Base-by-base conservation (phyloP, 2,888 invertebrate genomes). In the Nysson spinosus region DNA sequence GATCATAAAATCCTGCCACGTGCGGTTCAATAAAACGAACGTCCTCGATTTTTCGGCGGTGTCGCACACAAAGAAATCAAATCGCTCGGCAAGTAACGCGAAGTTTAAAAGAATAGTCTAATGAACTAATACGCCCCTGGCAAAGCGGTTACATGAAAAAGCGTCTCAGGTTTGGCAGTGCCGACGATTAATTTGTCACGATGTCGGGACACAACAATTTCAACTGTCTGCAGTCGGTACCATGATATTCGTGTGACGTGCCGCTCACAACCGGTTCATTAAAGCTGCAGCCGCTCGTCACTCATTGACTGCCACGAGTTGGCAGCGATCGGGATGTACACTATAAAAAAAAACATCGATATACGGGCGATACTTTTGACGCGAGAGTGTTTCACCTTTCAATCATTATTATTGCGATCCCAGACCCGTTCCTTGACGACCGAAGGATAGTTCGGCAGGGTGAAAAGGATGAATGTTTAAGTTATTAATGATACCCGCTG, bases 261-360 rank as follows among this genome's bases (percentile, higher is more conserved):
- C 69, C 63, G 70, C 56, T 75, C 64, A 68, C 66, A 78, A 79
- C 75, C 75, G 78, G 77, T 79, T 78, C 78, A 78, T 79, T 75
- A 75, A 75, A 69, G 71, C 51, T 70, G 75, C 75, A 75, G 50
- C 58, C 70, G 69, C 65, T 69, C 68, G 77, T 75, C 75, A 77
- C 70, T 77, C 70, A 75, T 77, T 77, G 69, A 64, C 58, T 67
- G 74, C 55, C 70, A 73, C 34, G 47, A 19, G 50, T 65, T 69
- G 66, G 50, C 68, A 55, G 73, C 52, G 58, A 68, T 69, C 65
- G 50, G 35, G 57, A 65, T 58, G 64, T 57, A 65, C 43, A 46
- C 26, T 30, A 55, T 51, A 24, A 39, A 60, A 51, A 58, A 26
- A 19, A 44, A 32, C 24, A 30, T 12, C 16, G 35, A 28, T 16